A percentile compares a stretch with the other conserved stretches of the same genome.
These are phyloP conservation scores for Sipunculus nudus DNA, from an alignment of 2,888 invertebrate species.

Conservation along the genomic window DNA sequence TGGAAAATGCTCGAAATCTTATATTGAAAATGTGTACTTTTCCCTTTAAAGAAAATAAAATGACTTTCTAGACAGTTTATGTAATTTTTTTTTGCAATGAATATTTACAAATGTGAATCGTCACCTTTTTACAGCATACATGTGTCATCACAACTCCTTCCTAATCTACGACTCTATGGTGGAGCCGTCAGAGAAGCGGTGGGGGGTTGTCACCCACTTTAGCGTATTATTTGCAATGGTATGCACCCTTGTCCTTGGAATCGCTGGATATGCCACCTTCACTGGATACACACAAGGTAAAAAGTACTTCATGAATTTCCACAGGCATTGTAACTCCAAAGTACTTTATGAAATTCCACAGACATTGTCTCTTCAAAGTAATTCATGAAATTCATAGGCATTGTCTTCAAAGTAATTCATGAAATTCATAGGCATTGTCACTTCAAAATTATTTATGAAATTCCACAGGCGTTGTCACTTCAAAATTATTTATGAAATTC, in stretches of 20 bases:
- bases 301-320: neutral
- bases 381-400: neutral
- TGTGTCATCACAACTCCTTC: conserved; percentile 91
- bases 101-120: no score
- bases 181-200: conserved; percentile 78
- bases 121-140: conserved; percentile 74
- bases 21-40: no score
- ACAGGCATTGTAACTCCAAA: neutral
- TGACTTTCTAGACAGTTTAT: no score
- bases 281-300: conserved; percentile 80
- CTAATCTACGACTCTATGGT: conserved; percentile 83
- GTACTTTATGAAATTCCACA: neutral
- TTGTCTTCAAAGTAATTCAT: neutral
- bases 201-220: conserved; percentile 84
- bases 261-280: conserved; percentile 83
- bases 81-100: no score
- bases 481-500: neutral
- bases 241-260: conserved; percentile 78
- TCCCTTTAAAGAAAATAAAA: no score
- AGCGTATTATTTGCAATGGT: conserved; percentile 79
- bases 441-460: neutral
- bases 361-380: neutral
- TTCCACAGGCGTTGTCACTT: neutral
- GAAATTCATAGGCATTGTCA: neutral
- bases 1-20: no score